These are phyloP conservation scores for Gryllus bimaculatus DNA, from an alignment of 1,140 invertebrate genomes.

Conservation along the genomic window DNA sequence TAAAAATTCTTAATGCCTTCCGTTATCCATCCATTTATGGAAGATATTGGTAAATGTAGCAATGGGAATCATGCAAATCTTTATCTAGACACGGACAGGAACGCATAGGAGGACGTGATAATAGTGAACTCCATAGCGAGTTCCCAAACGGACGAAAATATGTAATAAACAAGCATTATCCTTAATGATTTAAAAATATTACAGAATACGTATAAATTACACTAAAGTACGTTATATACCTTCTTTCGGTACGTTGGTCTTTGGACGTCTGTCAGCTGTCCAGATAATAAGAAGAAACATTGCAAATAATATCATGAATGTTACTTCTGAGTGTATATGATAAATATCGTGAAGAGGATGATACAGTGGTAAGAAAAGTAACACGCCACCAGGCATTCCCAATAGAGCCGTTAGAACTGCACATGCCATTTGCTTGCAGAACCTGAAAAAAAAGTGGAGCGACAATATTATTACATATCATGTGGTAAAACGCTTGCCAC, in stretches of 20 bases:
- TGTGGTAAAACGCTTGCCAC: too few relatives aligned
- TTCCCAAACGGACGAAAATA: too few relatives aligned
- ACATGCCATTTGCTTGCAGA: conserved; percentile 45
- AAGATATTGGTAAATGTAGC: too few relatives aligned
- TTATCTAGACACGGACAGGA: too few relatives aligned
- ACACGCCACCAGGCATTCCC: conserved; percentile 58
- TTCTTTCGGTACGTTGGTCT: background rate
- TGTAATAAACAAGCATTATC: too few relatives aligned
- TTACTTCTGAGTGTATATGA: conserved; percentile 60
- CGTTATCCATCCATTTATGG: too few relatives aligned
- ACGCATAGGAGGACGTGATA: too few relatives aligned
- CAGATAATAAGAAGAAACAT: conserved; percentile 49
- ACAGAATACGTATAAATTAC: too few relatives aligned
- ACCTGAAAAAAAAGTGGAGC: conserved; percentile 36
- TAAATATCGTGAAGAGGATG: conserved; percentile 61
- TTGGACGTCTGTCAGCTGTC: conserved; percentile 38
- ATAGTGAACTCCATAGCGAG: too few relatives aligned
- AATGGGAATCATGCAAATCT: too few relatives aligned
- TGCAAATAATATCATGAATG: conserved; percentile 51
- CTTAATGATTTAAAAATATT: too few relatives aligned
- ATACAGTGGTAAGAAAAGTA: conserved; percentile 61
- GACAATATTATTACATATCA: background rate
- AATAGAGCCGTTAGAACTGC: conserved; percentile 46
- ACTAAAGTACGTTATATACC: background rate
- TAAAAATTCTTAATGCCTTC: too few relatives aligned